These are phyloP conservation scores for Heterodera carotae DNA, from an alignment of 1,140 invertebrate species.

Conservation along the genomic window DNA sequence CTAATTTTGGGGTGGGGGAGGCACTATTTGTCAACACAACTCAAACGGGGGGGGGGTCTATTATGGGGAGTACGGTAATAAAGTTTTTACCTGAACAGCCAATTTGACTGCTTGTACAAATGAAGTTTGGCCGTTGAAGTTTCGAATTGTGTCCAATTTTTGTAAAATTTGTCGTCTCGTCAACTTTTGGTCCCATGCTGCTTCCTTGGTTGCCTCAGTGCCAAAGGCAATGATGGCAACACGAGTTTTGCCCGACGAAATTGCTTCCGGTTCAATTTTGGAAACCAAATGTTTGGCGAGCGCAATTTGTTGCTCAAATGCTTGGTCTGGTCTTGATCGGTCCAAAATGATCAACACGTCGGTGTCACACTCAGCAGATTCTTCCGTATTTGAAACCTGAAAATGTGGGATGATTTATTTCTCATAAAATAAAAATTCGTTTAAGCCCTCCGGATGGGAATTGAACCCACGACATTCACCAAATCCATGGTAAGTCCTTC, in stretches of 20 bases:
- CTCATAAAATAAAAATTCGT: no score
- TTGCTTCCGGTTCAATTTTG: conserved; percentile 18
- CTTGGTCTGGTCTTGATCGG: conserved; percentile 4
- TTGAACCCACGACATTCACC: no score
- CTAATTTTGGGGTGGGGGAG: no score
- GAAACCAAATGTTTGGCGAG: conserved; percentile 25
- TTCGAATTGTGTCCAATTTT: neutral
- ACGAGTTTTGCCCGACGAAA: conserved; percentile 22
- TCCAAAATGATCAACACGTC: conserved; percentile 37
- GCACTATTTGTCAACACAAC: no score
- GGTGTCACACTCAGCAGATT: conserved; percentile 33
- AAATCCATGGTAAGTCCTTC: no score
- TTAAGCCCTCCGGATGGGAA: no score
- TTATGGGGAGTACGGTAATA: no score
- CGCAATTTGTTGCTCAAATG: conserved; percentile 35
- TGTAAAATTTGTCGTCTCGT: neutral
- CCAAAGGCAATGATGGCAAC: conserved; percentile 34
- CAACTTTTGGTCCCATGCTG: conserved; percentile 5
- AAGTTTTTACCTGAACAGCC: conserved; percentile 4
- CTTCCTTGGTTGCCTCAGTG: conserved; percentile 2
- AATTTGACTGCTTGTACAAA: conserved; percentile 1
- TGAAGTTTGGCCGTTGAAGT: neutral
- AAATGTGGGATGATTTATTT: no score
- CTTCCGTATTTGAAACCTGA: neutral
- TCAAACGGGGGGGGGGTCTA: no score